Evolutionary conservation across 2,888 invertebrate genomes (phyloP), one percentile per base, ranked within the genome.

Genomic region (Limnephilus marmoratus): DNA sequence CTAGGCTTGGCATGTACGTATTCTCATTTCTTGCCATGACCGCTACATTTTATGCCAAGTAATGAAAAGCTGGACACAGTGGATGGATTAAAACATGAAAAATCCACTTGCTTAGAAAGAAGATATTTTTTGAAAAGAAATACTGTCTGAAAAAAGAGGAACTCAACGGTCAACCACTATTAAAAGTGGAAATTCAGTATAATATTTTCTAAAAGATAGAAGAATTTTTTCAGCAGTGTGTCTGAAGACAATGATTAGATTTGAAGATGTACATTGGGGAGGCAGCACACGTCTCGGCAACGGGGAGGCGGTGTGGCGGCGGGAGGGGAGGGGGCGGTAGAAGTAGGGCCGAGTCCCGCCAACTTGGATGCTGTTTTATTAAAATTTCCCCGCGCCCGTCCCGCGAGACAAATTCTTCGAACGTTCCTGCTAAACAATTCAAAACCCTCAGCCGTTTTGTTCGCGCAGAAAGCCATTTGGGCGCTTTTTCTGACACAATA

Each of bases 361-460:
- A 88, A 88, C 91, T 91, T 86, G 90, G 80, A 90, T 85, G 83
- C 83, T 91, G 88, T 85, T 91, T 90, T 92, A 92, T 92, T 92
- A 91, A 92, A 90, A 92, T 91, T 85, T 91, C 90, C 90, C 83
- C 91, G 88, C 89, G 45, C 88, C 88, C 68, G 91, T 92, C 92
- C 83, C 92, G 85, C 87, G 92, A 92, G 92, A 92, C 91, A 91
- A 91, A 91, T 92, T 92, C 90, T 91, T 90, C 90, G 91, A 92
- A 91, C 91, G 91, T 89, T 89, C 92, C 91, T 85, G 90, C 91
- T 92, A 92, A 91, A 92, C 92, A 92, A 92, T 92, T 92, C 91
- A 91, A 85, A 90, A 90, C 88, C 90, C 90, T 81, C 87, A 49
- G 90, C 82, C 90, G 81, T 81, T 87, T 87, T 53, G 87, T 34